phyloP scores from a whole-genome alignment of 1,140 invertebrate genomes.

The Doryteuthis pealeii region DNA sequence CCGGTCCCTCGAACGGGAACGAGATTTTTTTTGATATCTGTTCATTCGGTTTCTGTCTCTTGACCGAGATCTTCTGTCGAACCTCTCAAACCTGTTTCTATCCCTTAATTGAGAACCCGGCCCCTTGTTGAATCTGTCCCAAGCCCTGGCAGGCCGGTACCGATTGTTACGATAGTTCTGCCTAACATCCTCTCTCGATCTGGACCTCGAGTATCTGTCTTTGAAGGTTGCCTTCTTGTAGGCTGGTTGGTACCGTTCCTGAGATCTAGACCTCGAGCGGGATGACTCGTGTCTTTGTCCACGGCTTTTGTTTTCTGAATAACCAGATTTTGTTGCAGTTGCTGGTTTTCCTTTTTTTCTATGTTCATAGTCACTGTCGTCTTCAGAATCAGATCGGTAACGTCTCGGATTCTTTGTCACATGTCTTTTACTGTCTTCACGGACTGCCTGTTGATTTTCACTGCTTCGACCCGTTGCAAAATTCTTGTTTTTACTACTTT shows the following conservation, averaged over 20 bases:
- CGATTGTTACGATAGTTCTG: neutral
- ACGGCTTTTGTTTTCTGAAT: neutral
- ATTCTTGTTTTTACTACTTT: slow-evolving; percentile 7
- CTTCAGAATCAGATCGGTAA: neutral
- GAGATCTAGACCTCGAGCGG: neutral
- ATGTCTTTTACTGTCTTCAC: neutral
- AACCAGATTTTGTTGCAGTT: neutral
- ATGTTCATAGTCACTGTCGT: neutral
- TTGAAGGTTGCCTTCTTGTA: neutral
- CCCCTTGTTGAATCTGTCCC: neutral
- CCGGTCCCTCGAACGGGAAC: slow-evolving; percentile 27
- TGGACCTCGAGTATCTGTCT: neutral
- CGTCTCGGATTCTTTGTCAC: neutral
- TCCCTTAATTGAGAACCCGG: neutral
- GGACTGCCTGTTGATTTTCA: neutral
- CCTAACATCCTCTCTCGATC: neutral
- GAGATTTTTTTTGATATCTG: slow-evolving; percentile 19
- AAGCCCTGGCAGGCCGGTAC: no score
- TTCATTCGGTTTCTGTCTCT: slow-evolving; percentile 22
- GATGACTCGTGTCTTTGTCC: neutral
- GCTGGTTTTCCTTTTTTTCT: neutral
- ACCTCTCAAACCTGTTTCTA: slow-evolving; percentile 29
- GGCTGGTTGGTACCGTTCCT: neutral
- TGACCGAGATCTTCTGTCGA: slow-evolving; percentile 15
- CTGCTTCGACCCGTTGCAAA: neutral